A percentile compares a stretch with the other conserved stretches of the same genome.
phyloP scores from a whole-genome alignment of 2,113 vertebrate genomes.

The Hydrolagus affinis region DNA sequence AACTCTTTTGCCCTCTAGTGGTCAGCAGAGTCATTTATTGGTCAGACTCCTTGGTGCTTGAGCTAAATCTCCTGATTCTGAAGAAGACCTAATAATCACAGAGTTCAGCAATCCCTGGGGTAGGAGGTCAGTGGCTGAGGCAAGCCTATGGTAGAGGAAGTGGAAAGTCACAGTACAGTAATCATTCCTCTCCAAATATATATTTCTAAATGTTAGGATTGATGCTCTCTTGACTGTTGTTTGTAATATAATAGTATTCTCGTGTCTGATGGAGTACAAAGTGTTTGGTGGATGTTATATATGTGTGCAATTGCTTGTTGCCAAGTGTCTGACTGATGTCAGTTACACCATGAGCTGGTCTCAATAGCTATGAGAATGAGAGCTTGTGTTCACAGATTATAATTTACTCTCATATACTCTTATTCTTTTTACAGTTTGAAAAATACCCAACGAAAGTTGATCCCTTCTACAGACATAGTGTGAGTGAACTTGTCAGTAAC shows the following conservation, averaged over 20 bases:
- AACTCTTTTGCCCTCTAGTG: background rate
- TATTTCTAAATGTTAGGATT: background rate
- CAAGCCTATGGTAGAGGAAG: no score
- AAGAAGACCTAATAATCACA: background rate
- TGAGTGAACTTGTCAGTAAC: slow-evolving; percentile 61
- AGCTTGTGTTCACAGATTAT: slow-evolving; percentile 34
- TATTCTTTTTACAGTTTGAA: slow-evolving; percentile 95
- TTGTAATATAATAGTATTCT: background rate
- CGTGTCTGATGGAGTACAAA: background rate
- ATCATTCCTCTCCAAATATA: background rate
- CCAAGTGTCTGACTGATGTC: background rate
- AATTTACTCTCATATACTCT: slow-evolving; percentile 64
- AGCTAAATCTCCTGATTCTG: background rate
- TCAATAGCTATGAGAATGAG: background rate
- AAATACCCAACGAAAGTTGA: slow-evolving; percentile 98
- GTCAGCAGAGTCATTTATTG: background rate
- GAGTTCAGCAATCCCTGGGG: background rate
- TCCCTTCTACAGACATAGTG: slow-evolving; percentile 99
- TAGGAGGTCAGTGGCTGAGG: background rate
- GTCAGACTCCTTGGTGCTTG: background rate
- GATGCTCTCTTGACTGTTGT: background rate
- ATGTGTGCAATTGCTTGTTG: background rate
- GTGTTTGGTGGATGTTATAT: background rate
- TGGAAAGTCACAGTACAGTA: no score
- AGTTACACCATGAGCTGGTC: background rate